Base-by-base conservation (phyloP, 1,140 invertebrate species). In the Hetaerina americana region DNA sequence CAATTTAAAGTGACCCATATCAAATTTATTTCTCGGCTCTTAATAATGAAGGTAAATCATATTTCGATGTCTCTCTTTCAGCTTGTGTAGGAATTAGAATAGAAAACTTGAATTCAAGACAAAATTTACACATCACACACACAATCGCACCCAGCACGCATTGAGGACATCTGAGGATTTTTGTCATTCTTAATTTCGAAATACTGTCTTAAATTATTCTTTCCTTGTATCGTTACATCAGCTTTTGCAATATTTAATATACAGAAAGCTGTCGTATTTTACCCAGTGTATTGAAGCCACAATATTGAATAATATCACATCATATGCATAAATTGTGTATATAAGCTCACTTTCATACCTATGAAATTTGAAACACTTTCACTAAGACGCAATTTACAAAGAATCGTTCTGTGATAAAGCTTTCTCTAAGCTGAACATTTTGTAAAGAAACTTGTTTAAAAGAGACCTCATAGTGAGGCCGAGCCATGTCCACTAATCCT, bases 151-250 rank as follows among this genome's bases (percentile, higher is more conserved):
- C 86, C 89, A 90, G 90, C 90, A 89, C 89, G 89, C 89, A 91
- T 91, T 91, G 90, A 91, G 90, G 89, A 91, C 90, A 92, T 92
- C 90, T 91, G 90, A 90, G 89, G 89, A 91, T 89, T 86, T 86
- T 88, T 81, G 25, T 28, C 67, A 26, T 18, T 26, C 12, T 68
- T 68, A 26, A 18, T 25, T 18, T 68, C 18, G n/a, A 15, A 25
- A 26, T 28, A 26, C 25, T 68, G 12, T 57, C 25, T 68, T 28
- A 26, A 57, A 57, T 57, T 57, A 1, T 68, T 26, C 26, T 6
- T 18, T 15, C 2, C 12, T 68, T 26, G 12, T 15, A 18, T 68
- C 24, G 25, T 28, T 68, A 26, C 15, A 2, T 5, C 25, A 24
- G 67, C 25, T 2, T 28, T 26, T 1, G 25, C 2, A 25, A 3